phyloP scores from a whole-genome alignment of 2,113 vertebrate genomes.

The Actenoides hombroni region DNA sequence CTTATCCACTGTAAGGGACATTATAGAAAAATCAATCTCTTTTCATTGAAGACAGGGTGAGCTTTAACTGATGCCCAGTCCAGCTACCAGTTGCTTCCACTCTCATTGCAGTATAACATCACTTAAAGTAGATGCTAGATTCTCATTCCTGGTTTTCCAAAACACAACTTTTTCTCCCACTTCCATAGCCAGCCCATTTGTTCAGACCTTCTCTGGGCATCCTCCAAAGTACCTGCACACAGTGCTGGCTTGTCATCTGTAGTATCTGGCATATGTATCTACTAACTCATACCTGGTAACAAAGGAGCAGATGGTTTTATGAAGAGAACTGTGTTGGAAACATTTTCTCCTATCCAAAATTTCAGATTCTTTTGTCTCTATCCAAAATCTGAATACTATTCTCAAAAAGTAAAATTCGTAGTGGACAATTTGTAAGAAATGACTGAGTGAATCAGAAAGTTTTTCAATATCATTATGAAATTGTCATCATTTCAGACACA shows the following conservation, averaged over 20 bases:
- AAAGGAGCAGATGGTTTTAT: constrained; percentile 32
- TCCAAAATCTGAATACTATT: neutral
- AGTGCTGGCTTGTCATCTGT: constrained; percentile 12
- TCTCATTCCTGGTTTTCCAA: neutral
- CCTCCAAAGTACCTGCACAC: neutral
- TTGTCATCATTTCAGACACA: neutral
- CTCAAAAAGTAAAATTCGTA: neutral
- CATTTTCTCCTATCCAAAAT: neutral
- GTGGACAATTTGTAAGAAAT: neutral
- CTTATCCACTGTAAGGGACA: neutral
- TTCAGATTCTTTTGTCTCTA: neutral
- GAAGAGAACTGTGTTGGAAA: neutral
- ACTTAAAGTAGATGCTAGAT: neutral
- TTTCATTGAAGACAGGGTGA: neutral
- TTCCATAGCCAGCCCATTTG: neutral
- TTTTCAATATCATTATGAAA: neutral
- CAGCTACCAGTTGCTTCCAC: neutral
- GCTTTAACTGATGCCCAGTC: neutral
- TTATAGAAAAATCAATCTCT: neutral
- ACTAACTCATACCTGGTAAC: neutral
- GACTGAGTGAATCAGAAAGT: neutral
- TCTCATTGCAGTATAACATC: neutral
- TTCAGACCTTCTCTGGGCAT: neutral
- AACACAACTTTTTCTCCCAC: neutral
- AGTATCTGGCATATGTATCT: neutral